Evolutionary conservation across 2,888 invertebrate species (phyloP).

Genomic region (Dicyrtomina minuta): DNA sequence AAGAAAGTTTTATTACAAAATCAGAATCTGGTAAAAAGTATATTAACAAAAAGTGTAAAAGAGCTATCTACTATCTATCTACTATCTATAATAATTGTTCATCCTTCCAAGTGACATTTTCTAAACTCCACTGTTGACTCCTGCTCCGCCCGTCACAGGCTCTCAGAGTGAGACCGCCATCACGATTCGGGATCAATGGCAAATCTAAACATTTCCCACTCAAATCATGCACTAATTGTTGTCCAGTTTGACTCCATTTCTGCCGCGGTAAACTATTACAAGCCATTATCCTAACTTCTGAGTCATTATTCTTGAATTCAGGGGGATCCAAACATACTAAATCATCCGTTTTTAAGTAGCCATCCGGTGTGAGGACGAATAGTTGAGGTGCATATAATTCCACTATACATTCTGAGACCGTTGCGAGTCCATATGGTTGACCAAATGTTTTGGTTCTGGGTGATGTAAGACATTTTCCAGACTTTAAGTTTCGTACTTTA

Average conservation of each 20-base stretch:
- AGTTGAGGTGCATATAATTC: conserved; percentile 65
- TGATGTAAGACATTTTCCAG: conserved; percentile 66
- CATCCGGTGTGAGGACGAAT: conserved; percentile 69
- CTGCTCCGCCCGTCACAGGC: conserved; percentile 61
- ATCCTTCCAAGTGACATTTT: conserved; percentile 68
- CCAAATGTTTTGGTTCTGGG: conserved; percentile 59
- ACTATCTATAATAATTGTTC: neutral
- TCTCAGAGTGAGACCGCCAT: conserved; percentile 64
- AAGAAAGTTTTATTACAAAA: neutral
- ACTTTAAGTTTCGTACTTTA: conserved; percentile 67
- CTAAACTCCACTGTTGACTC: conserved; percentile 70
- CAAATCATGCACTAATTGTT: conserved; percentile 60
- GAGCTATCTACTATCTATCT: neutral
- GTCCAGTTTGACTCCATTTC: conserved; percentile 66
- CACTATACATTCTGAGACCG: conserved; percentile 66
- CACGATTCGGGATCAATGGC: conserved; percentile 57
- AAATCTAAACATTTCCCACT: conserved; percentile 65
- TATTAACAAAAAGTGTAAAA: neutral
- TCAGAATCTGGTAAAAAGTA: neutral
- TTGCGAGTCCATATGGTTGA: conserved; percentile 71
- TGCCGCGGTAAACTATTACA: conserved; percentile 70
- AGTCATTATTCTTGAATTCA: conserved; percentile 59
- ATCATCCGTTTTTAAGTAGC: conserved; percentile 81
- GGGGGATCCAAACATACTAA: conserved; percentile 77
- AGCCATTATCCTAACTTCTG: conserved; percentile 68